Conservation (phyloP, 2,113 vertebrate species). For the Hipposideros armiger region DNA sequence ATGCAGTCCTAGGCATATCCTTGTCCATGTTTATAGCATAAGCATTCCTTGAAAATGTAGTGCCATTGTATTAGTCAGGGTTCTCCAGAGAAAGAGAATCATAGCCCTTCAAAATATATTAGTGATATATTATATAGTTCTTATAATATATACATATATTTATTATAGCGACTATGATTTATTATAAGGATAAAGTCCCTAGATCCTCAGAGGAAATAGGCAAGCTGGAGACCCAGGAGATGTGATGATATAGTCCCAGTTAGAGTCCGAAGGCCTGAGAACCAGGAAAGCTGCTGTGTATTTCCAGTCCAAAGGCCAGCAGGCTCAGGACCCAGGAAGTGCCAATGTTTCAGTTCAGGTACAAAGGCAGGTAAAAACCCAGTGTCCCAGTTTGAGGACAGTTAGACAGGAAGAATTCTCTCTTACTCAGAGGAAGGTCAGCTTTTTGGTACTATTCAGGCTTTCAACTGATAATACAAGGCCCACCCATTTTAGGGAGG, state of each 20-base stretch:
- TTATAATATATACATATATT: neutral
- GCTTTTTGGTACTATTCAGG: neutral
- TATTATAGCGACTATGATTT: neutral
- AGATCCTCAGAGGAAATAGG: neutral
- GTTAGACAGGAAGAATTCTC: neutral
- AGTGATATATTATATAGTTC: neutral
- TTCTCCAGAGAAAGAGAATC: neutral
- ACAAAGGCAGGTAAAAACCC: neutral
- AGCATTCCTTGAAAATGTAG: neutral
- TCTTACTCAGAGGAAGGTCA: neutral
- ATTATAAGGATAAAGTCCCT: neutral
- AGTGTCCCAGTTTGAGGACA: neutral
- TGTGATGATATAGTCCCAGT: neutral
- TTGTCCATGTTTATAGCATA: neutral
- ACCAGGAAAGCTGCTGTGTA: neutral
- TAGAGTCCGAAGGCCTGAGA: neutral
- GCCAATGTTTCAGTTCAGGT: neutral
- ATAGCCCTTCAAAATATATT: neutral
- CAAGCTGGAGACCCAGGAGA: neutral
- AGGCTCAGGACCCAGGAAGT: neutral
- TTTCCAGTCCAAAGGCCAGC: neutral
- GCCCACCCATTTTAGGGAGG: neutral
- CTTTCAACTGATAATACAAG: neutral
- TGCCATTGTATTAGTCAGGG: neutral
- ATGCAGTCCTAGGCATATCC: neutral